Evolutionary conservation across 2,113 vertebrate genomes (phyloP), one percentile per base, ranked within the genome.

Genomic region (Prietella phreatophila): DNA sequence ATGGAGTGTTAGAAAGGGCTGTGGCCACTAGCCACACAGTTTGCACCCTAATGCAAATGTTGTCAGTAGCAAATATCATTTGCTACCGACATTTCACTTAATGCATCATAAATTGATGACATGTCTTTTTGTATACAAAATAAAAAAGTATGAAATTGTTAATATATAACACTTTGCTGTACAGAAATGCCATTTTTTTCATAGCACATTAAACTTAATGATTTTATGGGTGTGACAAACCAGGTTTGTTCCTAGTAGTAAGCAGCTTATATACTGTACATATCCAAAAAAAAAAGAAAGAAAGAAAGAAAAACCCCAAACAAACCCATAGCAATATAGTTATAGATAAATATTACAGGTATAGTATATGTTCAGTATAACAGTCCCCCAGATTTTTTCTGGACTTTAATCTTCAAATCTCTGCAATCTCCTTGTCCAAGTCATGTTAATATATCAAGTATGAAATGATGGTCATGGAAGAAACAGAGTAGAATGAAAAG

Each of bases 361-460:
- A 25, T 20, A 39, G 20, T 42, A 27, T 63, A 83, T 14, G 47
- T 27, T 47, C 14, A 65, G 36, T 8, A 15, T 83, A 63, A 27
- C 27, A 19, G 17, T 80, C 76, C 42, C 50, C 3, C 33, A 56
- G 76, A 56, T 80, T 80, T n/a, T 5, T 14, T 42, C 7, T 25
- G 8, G 3, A 22, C 27, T 76, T 63, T 88, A 87, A 91, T 92
- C 90, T 91, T 90, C 58, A 55, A 50, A 93, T 93, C 92, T 84
- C 91, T 89, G 92, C 88, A 89, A 93, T 93, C 93, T 89, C 91
- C 89, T 91, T 85, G 50, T 71, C 93, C 91, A 91, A 92, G 93
- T 94, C 92, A 93, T 93, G 90, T 93, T 93, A 93, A 94, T 92
- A 93, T 93, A 93, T 91, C 91, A 91, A 86, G 90, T 90, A 88